phyloP scores from a whole-genome alignment of 2,888 invertebrate genomes.

The Eilema griseolum region DNA sequence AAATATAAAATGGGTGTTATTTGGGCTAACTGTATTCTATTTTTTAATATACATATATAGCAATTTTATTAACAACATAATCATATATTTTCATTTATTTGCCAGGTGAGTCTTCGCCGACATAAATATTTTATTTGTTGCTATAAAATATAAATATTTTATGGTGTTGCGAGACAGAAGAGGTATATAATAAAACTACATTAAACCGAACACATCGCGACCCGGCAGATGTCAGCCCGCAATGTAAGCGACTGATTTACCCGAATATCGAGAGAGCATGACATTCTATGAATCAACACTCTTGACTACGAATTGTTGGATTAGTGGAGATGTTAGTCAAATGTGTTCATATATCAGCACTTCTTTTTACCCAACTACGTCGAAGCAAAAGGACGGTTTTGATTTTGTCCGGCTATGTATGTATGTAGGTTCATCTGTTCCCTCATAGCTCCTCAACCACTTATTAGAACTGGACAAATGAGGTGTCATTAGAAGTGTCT shows the following conservation, averaged over 20 bases:
- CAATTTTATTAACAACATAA: no score
- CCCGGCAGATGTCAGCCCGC: constrained; percentile 18
- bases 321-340: background rate
- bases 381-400: no score
- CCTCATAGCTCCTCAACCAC: no score
- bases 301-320: background rate
- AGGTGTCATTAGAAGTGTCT: no score
- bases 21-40: no score
- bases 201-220: constrained; percentile 45
- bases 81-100: constrained; percentile 49
- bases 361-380: no score
- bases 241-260: constrained; percentile 15
- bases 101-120: constrained; percentile 36
- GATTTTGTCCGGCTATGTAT: no score
- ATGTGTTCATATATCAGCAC: background rate
- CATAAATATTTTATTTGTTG: constrained; percentile 61
- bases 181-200: constrained; percentile 39
- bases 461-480: no score
- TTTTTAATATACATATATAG: no score
- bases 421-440: no score
- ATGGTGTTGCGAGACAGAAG: constrained; percentile 46
- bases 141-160: constrained; percentile 63
- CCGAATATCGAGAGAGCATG: background rate
- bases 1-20: no score
- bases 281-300: background rate